Evolutionary conservation across 2,888 invertebrate genomes (phyloP).

Genomic region (Drosophila parthenogenetica): DNA sequence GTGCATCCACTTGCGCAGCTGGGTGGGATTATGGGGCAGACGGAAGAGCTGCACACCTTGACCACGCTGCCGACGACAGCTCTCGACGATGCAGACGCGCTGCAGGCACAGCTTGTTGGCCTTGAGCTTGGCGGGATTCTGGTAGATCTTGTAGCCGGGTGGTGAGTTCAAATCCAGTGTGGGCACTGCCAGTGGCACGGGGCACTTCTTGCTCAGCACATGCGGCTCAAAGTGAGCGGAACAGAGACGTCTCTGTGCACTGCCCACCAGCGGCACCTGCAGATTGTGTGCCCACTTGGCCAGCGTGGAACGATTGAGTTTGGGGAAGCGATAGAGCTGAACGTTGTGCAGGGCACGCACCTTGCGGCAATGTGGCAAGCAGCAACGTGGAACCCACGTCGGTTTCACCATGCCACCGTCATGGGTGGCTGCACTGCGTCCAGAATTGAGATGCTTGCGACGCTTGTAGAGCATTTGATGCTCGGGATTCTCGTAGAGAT

Average conservation of each 20-base stretch:
- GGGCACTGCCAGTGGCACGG: slow-evolving; percentile 79
- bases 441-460: slow-evolving; percentile 46
- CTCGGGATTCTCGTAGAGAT: slow-evolving; percentile 80
- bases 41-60: slow-evolving; percentile 81
- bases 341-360: slow-evolving; percentile 75
- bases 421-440: slow-evolving; percentile 3
- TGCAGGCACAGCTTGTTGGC: slow-evolving; percentile 75
- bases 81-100: slow-evolving; percentile 76
- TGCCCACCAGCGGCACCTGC: slow-evolving; percentile 77
- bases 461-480: slow-evolving; percentile 64
- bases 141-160: slow-evolving; percentile 80
- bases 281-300: slow-evolving; percentile 82
- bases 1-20: slow-evolving; percentile 81
- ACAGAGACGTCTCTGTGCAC: slow-evolving; percentile 78
- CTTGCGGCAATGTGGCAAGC: slow-evolving; percentile 81
- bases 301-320: slow-evolving; percentile 77
- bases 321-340: slow-evolving; percentile 81
- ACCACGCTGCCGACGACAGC: slow-evolving; percentile 72
- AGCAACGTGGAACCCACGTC: slow-evolving; percentile 82
- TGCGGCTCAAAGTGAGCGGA: slow-evolving; percentile 80
- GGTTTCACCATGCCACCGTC: slow-evolving; percentile 43
- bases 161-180: slow-evolving; percentile 79
- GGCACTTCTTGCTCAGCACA: slow-evolving; percentile 81
- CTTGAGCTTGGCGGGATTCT: slow-evolving; percentile 80
- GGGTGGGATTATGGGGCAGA: slow-evolving; percentile 73